These are phyloP conservation scores for Cactoblastis cactorum DNA, from an alignment of 2,888 invertebrate genomes.

Conservation along the genomic window DNA sequence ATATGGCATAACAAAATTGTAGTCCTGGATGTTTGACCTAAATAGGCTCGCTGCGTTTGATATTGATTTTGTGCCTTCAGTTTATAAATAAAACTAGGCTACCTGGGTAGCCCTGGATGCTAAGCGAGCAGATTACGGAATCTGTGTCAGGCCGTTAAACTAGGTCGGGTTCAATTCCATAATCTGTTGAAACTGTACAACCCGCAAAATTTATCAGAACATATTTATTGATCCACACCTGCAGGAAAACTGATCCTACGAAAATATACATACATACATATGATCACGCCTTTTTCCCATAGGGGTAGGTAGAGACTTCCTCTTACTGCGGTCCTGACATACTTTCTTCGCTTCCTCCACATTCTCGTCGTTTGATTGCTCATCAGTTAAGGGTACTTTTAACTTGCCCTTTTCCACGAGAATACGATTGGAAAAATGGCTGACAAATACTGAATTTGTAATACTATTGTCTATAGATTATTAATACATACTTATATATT, in stretches of 20 bases:
- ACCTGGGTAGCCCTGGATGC: constrained; percentile 7
- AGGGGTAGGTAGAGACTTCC: too few species aligned
- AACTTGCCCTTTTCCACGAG: too few species aligned
- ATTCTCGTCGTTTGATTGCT: too few species aligned
- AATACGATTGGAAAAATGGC: too few species aligned
- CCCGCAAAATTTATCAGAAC: background rate
- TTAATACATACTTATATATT: too few species aligned
- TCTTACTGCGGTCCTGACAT: too few species aligned
- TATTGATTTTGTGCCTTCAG: background rate
- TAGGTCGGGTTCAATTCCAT: constrained; percentile 28
- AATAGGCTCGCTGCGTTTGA: background rate
- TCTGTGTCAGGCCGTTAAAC: constrained; percentile 39
- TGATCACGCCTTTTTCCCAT: too few species aligned
- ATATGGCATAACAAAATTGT: background rate
- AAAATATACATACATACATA: too few species aligned
- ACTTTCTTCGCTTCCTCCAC: too few species aligned
- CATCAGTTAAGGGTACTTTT: too few species aligned
- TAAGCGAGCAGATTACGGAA: constrained; percentile 29
- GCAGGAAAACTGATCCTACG: background rate
- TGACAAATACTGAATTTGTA: too few species aligned
- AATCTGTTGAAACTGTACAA: background rate
- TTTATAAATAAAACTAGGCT: constrained; percentile 7
- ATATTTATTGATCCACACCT: background rate
- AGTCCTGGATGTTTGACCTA: background rate
- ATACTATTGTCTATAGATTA: too few species aligned